These are phyloP conservation scores for Bembecia ichneumoniformis DNA, from an alignment of 2,888 invertebrate species.

Conservation along the genomic window DNA sequence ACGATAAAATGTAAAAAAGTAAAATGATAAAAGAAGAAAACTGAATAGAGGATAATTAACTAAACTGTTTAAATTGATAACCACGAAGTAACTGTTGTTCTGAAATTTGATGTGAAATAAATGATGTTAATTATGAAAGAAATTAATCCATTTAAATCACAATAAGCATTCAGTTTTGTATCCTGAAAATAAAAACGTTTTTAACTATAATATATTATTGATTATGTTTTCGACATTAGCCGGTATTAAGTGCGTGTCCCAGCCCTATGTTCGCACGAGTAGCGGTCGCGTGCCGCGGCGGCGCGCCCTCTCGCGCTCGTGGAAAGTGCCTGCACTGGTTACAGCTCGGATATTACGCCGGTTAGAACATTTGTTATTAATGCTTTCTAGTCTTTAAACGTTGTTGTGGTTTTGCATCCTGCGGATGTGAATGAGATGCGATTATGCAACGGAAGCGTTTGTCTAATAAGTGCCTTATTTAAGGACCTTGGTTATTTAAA, in stretches of 20 bases:
- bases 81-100: too few species aligned
- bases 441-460: not conserved
- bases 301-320: conserved; percentile 38
- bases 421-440: not conserved
- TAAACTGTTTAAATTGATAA: too few species aligned
- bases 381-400: conserved; percentile 6
- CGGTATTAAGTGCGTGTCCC: conserved; percentile 4
- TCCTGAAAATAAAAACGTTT: too few species aligned
- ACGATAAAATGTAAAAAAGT: too few species aligned
- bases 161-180: too few species aligned
- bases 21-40: too few species aligned
- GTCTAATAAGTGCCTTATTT: not conserved
- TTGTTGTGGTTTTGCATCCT: not conserved
- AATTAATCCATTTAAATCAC: too few species aligned
- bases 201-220: not conserved
- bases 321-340: conserved; percentile 39
- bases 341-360: conserved; percentile 9
- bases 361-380: conserved; percentile 14
- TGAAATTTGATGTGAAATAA: too few species aligned
- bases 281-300: conserved; percentile 63
- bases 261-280: conserved; percentile 36
- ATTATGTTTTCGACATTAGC: not conserved
- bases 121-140: too few species aligned
- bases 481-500: not conserved
- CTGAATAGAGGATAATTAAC: too few species aligned